Evolutionary conservation across 2,888 invertebrate species (phyloP), one percentile per base, ranked within the genome.

Genomic region (Chymomyza procnemis): DNA sequence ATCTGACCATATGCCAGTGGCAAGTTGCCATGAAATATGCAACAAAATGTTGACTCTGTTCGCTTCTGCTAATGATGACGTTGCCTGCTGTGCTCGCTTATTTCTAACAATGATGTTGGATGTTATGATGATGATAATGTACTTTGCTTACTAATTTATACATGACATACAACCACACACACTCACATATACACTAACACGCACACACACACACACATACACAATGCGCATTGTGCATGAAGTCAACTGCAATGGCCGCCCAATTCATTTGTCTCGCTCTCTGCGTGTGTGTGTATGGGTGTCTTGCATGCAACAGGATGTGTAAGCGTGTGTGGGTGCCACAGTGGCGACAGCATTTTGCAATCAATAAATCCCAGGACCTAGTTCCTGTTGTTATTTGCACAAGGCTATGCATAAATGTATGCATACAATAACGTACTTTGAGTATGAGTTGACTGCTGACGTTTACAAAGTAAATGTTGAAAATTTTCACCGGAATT

Each of bases 331-430:
- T 6, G 6, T 26, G 26, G 0, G 62, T 77, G 65, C 69, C 60
- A 18, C 59, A 59, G 64, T 52, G 65, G 67, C 70, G 59, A 65
- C 74, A 67, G 64, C 74, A 70, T 67, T 56, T 73, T 70, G 78
- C 74, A 82, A 82, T 82, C 82, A 82, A 82, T 85, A 82, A 82
- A 82, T 85, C 82, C 85, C 85, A 82, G 82, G 85, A 73, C 85
- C 75, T 55, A 62, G 80, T 73, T 80, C 80, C 81, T 85, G 85
- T 78, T 85, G 77, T 82, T 80, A 79, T 79, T 80, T 80, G 67
- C 74, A 71, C 75, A 83, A 75, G 75, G 71, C 77, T 77, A 67
- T 80, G 85, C 83, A 80, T 85, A 81, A 85, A 80, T 81, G 85
- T 66, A 64, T 52, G 62, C 61, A 66, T 34, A 58, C 57, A 58